Conservation (phyloP, 92 coral and sea anemone genomes). For the Diadumene lineata region DNA sequence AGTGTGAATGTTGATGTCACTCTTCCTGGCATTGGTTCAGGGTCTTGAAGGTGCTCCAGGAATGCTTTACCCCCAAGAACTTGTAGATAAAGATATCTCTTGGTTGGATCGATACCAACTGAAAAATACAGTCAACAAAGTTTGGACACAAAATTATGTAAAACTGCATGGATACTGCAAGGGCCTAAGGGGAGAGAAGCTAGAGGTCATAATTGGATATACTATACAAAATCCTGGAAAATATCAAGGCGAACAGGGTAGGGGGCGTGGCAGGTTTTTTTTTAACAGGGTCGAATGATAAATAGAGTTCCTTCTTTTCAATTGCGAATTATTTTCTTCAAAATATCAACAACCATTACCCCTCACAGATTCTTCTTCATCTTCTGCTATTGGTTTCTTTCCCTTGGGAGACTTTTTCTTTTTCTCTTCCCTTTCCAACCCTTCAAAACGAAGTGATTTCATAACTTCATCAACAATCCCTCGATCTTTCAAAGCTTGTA, state of each 20-base stretch:
- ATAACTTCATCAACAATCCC: slow-evolving; percentile 97
- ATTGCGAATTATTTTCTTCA: no score
- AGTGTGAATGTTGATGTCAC: slow-evolving; percentile 91
- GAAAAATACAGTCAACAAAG: no score
- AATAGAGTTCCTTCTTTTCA: no score
- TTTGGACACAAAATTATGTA: no score
- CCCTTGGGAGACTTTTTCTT: slow-evolving; percentile 38
- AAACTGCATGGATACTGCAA: no score
- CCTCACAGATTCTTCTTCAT: slow-evolving; percentile 62
- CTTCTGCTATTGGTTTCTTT: slow-evolving; percentile 42
- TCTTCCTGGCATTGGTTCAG: slow-evolving; percentile 90
- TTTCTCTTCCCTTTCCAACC: slow-evolving; percentile 66
- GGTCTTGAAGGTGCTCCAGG: slow-evolving; percentile 96
- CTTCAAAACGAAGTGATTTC: slow-evolving; percentile 88
- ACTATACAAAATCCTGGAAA: no score
- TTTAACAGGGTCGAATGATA: no score
- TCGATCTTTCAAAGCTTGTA: slow-evolving; percentile 79
- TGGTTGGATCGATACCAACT: slow-evolving; percentile 95
- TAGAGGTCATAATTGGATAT: no score
- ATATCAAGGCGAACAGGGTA: no score
- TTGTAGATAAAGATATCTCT: slow-evolving; percentile 90
- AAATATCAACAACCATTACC: slow-evolving; percentile 33
- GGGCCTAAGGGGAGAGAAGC: no score
- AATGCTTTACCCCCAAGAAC: slow-evolving; percentile 97
- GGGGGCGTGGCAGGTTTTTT: no score